A percentile compares a stretch with the other conserved stretches of the same genome.
Evolutionary conservation across 1,140 invertebrate species (phyloP).

Genomic region (Leptoteleia sp.): DNA sequence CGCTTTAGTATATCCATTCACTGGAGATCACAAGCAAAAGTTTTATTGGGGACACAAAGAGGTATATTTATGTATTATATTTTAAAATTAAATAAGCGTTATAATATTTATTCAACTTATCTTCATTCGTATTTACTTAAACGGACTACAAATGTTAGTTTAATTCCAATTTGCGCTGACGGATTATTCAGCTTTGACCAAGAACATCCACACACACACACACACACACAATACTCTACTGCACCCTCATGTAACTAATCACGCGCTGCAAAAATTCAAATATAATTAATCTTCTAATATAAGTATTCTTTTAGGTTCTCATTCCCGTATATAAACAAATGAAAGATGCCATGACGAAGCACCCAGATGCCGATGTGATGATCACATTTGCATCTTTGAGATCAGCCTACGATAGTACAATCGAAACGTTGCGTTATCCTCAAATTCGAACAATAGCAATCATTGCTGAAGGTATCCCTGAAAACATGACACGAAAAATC

Average conservation of each 20-base stretch:
- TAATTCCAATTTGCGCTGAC: too few species aligned
- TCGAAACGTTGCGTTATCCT: constrained; percentile 95
- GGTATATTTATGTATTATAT: constrained; percentile 69
- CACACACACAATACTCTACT: too few species aligned
- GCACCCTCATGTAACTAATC: too few species aligned
- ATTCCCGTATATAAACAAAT: constrained; percentile 97
- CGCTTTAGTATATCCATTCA: constrained; percentile 99
- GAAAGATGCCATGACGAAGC: constrained; percentile 97
- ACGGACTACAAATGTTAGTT: too few species aligned
- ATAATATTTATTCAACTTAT: too few species aligned
- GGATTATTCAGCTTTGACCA: too few species aligned
- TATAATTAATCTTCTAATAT: not conserved
- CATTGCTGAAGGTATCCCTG: constrained; percentile 99
- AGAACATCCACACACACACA: too few species aligned
- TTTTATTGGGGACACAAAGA: constrained; percentile 99
- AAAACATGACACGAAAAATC: constrained; percentile 98
- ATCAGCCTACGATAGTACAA: constrained; percentile 98
- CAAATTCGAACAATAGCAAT: constrained; percentile 98
- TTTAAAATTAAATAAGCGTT: too few species aligned
- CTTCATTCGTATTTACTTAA: too few species aligned
- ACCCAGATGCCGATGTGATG: constrained; percentile 96
- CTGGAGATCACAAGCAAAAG: constrained; percentile 99
- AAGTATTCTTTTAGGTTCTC: constrained; percentile 67
- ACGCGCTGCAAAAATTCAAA: too few species aligned
- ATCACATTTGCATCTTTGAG: constrained; percentile 99